A percentile compares a stretch with the other conserved stretches of the same genome.
Evolutionary conservation across 2,113 vertebrate genomes (phyloP).

Genomic region (Cercopithecus mona): DNA sequence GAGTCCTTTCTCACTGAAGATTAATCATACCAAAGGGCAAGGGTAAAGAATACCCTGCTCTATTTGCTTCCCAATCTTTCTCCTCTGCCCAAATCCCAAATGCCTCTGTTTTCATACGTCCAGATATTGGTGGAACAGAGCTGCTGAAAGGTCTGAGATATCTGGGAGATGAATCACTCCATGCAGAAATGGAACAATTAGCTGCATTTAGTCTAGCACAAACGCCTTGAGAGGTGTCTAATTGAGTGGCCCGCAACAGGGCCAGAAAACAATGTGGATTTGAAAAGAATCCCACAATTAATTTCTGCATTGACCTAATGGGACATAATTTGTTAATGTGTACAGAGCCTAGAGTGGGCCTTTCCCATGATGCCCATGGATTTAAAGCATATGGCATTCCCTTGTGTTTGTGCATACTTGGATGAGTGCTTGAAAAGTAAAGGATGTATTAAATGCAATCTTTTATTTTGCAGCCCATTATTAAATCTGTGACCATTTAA

Average conservation of each 20-base stretch:
- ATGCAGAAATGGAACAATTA: constrained; percentile 88
- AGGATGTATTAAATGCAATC: constrained; percentile 77
- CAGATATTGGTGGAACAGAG: constrained; percentile 75
- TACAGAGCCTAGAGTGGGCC: constrained; percentile 68
- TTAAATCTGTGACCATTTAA: constrained; percentile 83
- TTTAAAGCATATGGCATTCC: constrained; percentile 73
- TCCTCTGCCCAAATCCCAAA: constrained; percentile 63
- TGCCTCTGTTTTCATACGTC: constrained; percentile 67
- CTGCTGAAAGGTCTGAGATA: constrained; percentile 82
- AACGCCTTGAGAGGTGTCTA: constrained; percentile 88
- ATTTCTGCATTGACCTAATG: constrained; percentile 85
- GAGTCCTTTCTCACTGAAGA: constrained; percentile 84
- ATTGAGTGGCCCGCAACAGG: constrained; percentile 83
- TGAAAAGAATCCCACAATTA: constrained; percentile 85
- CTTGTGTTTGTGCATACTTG: constrained; percentile 71
- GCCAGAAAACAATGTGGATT: constrained; percentile 86
- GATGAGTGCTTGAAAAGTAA: constrained; percentile 77
- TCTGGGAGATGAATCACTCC: constrained; percentile 88
- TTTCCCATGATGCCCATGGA: constrained; percentile 73
- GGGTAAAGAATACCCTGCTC: constrained; percentile 86
- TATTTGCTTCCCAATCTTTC: constrained; percentile 72
- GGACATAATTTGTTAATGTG: constrained; percentile 83
- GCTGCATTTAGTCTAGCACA: constrained; percentile 82
- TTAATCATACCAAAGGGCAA: constrained; percentile 84
- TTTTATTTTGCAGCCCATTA: constrained; percentile 70